Base-by-base conservation (phyloP, 2,888 invertebrate species). In the Brachyptera putata region DNA sequence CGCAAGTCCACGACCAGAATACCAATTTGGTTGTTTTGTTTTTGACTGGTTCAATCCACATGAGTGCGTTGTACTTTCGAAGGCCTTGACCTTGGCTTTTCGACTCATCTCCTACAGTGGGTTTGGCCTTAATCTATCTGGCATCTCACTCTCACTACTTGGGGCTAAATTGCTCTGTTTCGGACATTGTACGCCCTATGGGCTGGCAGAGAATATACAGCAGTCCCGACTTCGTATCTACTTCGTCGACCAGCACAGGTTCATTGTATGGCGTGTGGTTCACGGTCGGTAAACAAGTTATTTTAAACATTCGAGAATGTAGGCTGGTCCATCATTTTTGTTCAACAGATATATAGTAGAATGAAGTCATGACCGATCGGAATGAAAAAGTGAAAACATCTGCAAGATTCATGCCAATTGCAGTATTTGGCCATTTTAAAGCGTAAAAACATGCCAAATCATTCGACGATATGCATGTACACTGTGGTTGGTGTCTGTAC, bases 241-340 rank as follows among this genome's bases (percentile, higher is more conserved):
- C n/a, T n/a, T n/a, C n/a, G 34, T 50, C 14, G 7, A 26, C n/a
- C n/a, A n/a, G n/a, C n/a, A 11, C 49, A 16, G 30, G 50, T 50
- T 50, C 50, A 50, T 25, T 18, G 34, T 22, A 18, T 7, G 36
- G 53, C 3, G 34, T 53, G 53, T 16, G 36, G 53, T n/a, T 53
- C 53, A 53, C 16, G 53, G 53, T 21, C 53, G 36, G 34, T 34
- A 53, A 53, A 53, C 53, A 53, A 34, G 36, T 53, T 53, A 34
- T 53, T 53, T 53, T 50, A 9, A 21, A 3, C n/a, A 24, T 14
- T 14, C n/a, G 48, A 48, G 48, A 48, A 48, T 50, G 49, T 50
- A 25, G 49, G 30, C 49, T 26, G 22, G 13, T 18, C 43, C 21
- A 16, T 43, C 11, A 30, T 11, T 30, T 30, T 30, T 30, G 30